phyloP scores from a whole-genome alignment of 2,797 vertebrate genomes.

The Liasis olivaceus region DNA sequence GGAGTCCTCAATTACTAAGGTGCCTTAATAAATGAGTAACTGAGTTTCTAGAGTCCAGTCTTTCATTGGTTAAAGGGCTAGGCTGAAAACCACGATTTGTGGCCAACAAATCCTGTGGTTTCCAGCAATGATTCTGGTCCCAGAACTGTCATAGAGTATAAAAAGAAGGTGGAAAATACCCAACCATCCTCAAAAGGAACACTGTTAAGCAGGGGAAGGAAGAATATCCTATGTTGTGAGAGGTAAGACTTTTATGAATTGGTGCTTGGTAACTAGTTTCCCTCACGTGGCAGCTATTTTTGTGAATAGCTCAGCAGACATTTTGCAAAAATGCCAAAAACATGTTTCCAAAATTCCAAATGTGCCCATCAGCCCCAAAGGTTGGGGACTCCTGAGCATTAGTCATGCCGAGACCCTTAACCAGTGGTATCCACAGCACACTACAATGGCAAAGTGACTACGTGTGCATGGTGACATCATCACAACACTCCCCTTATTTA shows the following conservation, averaged over 20 bases:
- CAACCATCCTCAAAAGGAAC: background rate
- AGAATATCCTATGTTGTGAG: background rate
- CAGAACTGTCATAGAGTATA: too few species aligned
- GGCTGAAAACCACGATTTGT: too few species aligned
- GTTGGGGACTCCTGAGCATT: background rate
- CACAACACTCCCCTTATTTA: background rate
- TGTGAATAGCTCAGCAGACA: background rate
- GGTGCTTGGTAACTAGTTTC: background rate
- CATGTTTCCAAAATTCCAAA: background rate
- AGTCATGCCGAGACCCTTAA: background rate
- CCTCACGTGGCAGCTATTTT: background rate
- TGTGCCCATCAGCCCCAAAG: background rate
- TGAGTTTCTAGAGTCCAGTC: too few species aligned
- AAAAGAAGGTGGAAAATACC: too few species aligned
- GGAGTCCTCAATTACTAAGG: too few species aligned
- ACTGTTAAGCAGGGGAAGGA: background rate
- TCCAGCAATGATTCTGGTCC: too few species aligned
- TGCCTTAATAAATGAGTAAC: too few species aligned
- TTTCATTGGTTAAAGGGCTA: too few species aligned
- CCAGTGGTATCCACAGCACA: background rate
- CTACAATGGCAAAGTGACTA: background rate
- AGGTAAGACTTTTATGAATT: background rate
- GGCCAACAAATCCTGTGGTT: too few species aligned
- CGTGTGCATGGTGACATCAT: background rate
- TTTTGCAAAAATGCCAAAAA: background rate